Evolutionary conservation across 2,797 vertebrate species (phyloP).

Genomic region (Crypturellus tataupa): DNA sequence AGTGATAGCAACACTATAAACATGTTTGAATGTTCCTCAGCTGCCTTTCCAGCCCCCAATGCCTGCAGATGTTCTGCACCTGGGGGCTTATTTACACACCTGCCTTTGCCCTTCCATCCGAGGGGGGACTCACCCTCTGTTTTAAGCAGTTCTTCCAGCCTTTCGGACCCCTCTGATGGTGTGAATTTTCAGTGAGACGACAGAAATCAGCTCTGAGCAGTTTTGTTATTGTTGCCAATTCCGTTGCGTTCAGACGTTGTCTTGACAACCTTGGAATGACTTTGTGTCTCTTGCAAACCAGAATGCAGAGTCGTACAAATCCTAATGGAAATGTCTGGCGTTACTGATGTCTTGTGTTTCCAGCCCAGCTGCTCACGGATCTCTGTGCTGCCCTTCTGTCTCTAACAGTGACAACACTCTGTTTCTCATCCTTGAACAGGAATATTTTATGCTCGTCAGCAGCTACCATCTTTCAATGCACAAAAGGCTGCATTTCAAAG

Average conservation of each 20-base stretch:
- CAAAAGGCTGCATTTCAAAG: conserved; percentile 9
- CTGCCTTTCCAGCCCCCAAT: not conserved
- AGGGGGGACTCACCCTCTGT: not conserved
- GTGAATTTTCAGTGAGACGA: not conserved
- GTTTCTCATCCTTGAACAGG: not conserved
- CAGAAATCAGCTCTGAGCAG: not conserved
- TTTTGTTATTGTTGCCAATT: not conserved
- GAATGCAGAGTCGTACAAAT: not conserved
- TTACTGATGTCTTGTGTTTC: not conserved
- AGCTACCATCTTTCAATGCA: not conserved
- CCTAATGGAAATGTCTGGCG: conserved; percentile 8
- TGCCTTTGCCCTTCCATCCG: not conserved
- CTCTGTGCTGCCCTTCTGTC: not conserved
- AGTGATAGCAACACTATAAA: not conserved
- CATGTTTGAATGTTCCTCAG: not conserved
- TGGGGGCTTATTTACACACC: not conserved
- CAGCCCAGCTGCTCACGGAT: not conserved
- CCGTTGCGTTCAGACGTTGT: not conserved
- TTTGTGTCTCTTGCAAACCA: conserved; percentile 6
- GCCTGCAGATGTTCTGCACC: not conserved
- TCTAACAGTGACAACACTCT: not conserved
- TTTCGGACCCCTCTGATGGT: not conserved
- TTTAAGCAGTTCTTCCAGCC: not conserved
- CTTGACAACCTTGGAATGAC: conserved; percentile 25
- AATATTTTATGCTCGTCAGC: not conserved